phyloP scores from a whole-genome alignment of 2,113 vertebrate genomes.

The Mesembrinibis cayennensis region DNA sequence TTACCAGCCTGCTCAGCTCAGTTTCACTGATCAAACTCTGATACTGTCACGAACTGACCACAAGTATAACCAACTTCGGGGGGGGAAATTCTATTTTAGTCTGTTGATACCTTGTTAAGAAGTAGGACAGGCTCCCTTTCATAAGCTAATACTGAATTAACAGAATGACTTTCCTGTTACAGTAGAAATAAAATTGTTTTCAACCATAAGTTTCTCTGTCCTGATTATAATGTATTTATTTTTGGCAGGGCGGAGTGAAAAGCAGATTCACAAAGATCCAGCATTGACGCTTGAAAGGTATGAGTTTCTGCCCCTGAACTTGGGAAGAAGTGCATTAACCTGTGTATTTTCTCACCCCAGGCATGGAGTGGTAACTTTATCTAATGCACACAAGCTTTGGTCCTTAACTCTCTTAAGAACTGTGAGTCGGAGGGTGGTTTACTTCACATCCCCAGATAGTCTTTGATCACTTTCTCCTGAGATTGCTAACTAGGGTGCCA shows the following conservation, averaged over 20 bases:
- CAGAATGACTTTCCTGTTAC: background rate
- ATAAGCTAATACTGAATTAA: background rate
- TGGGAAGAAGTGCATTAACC: background rate
- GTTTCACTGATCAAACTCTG: background rate
- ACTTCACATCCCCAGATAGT: background rate
- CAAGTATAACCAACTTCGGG: background rate
- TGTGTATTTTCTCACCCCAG: background rate
- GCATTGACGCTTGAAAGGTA: background rate
- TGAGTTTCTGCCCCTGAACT: background rate
- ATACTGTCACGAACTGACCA: background rate
- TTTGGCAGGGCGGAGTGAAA: constrained; percentile 49
- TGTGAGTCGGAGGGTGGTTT: background rate
- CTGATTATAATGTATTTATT: constrained; percentile 26
- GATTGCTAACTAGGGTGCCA: background rate
- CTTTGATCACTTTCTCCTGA: background rate
- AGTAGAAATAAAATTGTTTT: background rate
- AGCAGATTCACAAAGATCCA: constrained; percentile 13
- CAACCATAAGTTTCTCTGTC: background rate
- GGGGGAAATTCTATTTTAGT: background rate
- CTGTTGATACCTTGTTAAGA: background rate
- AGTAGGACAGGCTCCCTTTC: background rate
- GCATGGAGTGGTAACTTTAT: background rate
- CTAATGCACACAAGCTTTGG: background rate
- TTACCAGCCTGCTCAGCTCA: background rate
- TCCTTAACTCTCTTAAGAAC: background rate